These are phyloP conservation scores for Oxycera nigricornis DNA, from an alignment of 2,888 invertebrate species.

Conservation along the genomic window DNA sequence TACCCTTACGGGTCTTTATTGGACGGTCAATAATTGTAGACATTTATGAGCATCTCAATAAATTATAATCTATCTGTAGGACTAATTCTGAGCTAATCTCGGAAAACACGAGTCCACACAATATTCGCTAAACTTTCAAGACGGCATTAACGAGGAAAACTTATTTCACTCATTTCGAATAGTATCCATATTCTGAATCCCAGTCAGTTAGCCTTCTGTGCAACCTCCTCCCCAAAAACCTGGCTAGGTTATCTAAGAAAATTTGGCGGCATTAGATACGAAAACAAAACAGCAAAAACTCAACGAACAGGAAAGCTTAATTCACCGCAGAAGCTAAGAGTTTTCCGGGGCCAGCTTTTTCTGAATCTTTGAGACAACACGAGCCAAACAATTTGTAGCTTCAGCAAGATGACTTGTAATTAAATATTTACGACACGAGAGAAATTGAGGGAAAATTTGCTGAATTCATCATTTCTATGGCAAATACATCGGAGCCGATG, in stretches of 20 bases:
- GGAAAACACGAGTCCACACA: background rate
- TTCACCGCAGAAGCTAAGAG: background rate
- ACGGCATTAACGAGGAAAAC: conserved; percentile 33
- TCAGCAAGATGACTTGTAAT: conserved; percentile 25
- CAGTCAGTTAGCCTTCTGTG: background rate
- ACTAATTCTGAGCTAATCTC: background rate
- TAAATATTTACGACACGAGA: conserved; percentile 34
- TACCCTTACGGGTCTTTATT: background rate
- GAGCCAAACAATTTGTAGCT: conserved; percentile 23
- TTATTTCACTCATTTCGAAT: background rate
- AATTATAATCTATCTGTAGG: conserved; percentile 16
- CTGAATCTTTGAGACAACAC: background rate
- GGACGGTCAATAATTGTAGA: conserved; percentile 10
- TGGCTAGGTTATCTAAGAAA: background rate
- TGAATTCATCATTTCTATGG: background rate
- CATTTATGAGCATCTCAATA: conserved; percentile 1
- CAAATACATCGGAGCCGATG: background rate
- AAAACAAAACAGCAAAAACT: background rate
- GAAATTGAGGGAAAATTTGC: conserved; percentile 9
- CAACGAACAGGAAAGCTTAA: background rate
- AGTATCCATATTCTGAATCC: no score
- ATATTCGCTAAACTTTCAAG: conserved; percentile 7
- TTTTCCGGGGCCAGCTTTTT: background rate
- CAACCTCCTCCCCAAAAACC: background rate
- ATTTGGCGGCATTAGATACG: background rate